Conservation (phyloP, 1,140 invertebrate genomes). For the Atta texana region DNA sequence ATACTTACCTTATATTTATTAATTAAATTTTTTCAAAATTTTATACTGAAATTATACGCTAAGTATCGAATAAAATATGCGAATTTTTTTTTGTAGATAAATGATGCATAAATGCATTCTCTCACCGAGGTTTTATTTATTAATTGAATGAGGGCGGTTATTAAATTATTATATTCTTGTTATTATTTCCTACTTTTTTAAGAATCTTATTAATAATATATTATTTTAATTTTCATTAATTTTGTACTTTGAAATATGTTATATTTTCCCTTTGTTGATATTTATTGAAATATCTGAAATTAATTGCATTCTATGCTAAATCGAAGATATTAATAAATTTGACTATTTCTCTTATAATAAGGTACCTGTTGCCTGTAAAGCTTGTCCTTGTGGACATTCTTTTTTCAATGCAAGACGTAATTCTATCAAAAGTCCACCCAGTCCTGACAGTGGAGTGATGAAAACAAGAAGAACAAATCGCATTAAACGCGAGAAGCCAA, state of each 20-base stretch:
- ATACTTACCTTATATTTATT: neutral
- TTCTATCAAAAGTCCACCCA: constrained; percentile 86
- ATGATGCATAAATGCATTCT: neutral
- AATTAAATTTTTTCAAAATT: constrained; percentile 12
- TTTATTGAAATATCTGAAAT: neutral
- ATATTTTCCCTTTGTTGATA: neutral
- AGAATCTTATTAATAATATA: neutral
- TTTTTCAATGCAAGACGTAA: constrained; percentile 91
- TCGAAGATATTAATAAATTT: constrained; percentile 47
- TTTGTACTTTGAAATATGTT: neutral
- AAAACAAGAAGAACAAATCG: constrained; percentile 89
- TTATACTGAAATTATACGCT: neutral
- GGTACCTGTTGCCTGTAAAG: constrained; percentile 93
- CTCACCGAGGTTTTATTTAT: neutral
- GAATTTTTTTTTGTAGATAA: neutral
- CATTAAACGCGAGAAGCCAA: constrained; percentile 92
- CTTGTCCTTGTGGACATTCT: constrained; percentile 92
- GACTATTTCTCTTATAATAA: constrained; percentile 83
- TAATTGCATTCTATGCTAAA: neutral
- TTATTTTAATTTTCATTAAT: neutral
- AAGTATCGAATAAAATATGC: neutral
- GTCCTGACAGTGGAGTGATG: constrained; percentile 84
- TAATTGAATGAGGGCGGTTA: neutral
- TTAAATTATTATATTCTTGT: constrained; percentile 26
- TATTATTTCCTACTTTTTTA: neutral